Percentiles rank a stretch among this genome's conserved stretches.
phyloP scores from a whole-genome alignment of 2,797 vertebrate genomes.

The Pyrocephalus nanus region DNA sequence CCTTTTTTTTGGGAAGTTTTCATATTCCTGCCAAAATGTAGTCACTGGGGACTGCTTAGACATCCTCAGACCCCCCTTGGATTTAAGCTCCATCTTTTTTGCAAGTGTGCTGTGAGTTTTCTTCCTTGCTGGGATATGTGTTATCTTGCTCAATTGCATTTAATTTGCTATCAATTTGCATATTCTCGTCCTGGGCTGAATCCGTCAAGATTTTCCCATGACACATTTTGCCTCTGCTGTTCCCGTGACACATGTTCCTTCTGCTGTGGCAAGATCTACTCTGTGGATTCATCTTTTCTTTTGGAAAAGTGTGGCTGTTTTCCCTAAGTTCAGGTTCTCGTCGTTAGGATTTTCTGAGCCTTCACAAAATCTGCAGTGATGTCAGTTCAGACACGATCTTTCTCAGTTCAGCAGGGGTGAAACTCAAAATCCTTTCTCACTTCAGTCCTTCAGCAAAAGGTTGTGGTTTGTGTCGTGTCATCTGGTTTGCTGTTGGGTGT shows the following conservation, averaged over 20 bases:
- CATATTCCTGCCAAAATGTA: neutral
- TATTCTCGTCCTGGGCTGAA: conserved; percentile 44
- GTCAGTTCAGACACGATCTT: neutral
- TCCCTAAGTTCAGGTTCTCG: neutral
- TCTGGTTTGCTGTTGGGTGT: neutral
- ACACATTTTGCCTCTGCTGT: conserved; percentile 61
- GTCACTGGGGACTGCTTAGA: neutral
- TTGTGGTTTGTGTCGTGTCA: neutral
- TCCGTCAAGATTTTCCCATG: conserved; percentile 20
- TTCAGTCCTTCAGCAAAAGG: neutral
- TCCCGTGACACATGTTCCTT: conserved; percentile 43
- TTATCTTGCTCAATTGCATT: conserved; percentile 47
- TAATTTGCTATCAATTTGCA: conserved; percentile 58
- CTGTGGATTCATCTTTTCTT: neutral
- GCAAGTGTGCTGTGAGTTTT: neutral
- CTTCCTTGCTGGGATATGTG: conserved; percentile 40
- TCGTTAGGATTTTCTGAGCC: neutral
- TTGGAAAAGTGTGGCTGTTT: neutral
- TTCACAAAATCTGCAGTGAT: neutral
- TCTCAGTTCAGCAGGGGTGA: neutral
- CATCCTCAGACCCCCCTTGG: neutral
- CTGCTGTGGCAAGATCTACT: conserved; percentile 32
- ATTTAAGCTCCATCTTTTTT: conserved; percentile 23
- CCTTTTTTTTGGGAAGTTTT: neutral
- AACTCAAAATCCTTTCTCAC: neutral